Base-by-base conservation (phyloP, 2,797 vertebrate genomes). In the Spheniscus humboldti region DNA sequence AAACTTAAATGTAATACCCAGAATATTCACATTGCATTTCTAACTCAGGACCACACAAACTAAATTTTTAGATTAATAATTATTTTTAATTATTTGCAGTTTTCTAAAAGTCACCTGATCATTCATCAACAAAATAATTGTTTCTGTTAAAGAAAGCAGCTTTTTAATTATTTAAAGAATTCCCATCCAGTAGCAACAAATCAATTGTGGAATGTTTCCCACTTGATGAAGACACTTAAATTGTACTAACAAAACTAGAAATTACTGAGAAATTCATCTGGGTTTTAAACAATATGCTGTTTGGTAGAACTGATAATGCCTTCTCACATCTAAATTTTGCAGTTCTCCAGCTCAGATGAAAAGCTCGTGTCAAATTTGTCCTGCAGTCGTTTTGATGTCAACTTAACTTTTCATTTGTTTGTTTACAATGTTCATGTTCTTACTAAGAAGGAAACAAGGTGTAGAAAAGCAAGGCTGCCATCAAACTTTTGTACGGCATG, bases 11-110 rank as follows among this genome's bases (percentile, higher is more conserved):
- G 3, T 25, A 62, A 53, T 18, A 3, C 3, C 13, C 8, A 31
- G 56, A 81, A 72, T 37, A 75, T 17, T 72, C 18, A 75, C 11
- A 37, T 7, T 64, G 3, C 2, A 62, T 53, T 73, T 85, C 22
- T 86, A 7, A 14, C 3, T 31, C 28, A 35, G 13, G 13, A 57
- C 7, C 17, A 27, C 0, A 0, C 1, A 76, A 78, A 73, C 2
- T 33, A 25, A 1, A 17, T 50, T 60, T 74, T 89, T n/a, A 85
- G 6, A 15, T 78, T 73, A 43, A 39, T 57, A 48, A 73, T n/a
- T 77, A 20, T 83, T n/a, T 91, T 79, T 30, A 79, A 47, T 77
- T 76, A 37, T 72, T 85, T 92, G 13, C 7, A 11, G 4, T 84
- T 86, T 79, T 50, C 25, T 17, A 48, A 50, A 33, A 23, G 15